phyloP scores from a whole-genome alignment of 2,797 vertebrate species.

The Mormyrus hasselquistii region DNA sequence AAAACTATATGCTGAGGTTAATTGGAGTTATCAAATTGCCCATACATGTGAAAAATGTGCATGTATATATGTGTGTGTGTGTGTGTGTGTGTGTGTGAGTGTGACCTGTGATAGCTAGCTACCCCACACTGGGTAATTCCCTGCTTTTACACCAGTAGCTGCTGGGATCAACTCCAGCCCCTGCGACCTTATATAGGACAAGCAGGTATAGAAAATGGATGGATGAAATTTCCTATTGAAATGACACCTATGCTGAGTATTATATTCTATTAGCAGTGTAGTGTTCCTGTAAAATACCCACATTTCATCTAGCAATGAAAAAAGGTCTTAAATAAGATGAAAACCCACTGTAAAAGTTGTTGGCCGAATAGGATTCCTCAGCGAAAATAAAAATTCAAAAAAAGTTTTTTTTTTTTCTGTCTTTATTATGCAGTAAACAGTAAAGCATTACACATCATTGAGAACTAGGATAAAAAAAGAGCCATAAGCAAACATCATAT shows the following conservation, averaged over 20 bases:
- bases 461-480: not conserved
- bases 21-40: not conserved
- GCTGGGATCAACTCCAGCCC: not conserved
- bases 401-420: not conserved
- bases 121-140: not conserved
- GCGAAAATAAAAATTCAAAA: not conserved
- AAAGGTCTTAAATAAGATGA: not conserved
- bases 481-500: not conserved
- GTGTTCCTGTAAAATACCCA: not conserved
- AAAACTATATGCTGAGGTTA: not conserved
- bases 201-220: not conserved
- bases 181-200: not conserved
- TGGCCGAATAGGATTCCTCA: not conserved
- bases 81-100: too few species aligned
- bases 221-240: not conserved
- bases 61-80: not conserved
- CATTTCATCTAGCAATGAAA: not conserved
- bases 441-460: not conserved
- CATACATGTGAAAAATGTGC: not conserved
- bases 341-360: not conserved
- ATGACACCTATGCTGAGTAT: not conserved
- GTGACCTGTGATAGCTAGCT: not conserved
- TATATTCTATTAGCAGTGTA: not conserved
- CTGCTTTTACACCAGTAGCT: not conserved
- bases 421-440: slow-evolving; percentile 3